Conservation (phyloP, 2,888 invertebrate genomes). For the Lapara coniferarum region DNA sequence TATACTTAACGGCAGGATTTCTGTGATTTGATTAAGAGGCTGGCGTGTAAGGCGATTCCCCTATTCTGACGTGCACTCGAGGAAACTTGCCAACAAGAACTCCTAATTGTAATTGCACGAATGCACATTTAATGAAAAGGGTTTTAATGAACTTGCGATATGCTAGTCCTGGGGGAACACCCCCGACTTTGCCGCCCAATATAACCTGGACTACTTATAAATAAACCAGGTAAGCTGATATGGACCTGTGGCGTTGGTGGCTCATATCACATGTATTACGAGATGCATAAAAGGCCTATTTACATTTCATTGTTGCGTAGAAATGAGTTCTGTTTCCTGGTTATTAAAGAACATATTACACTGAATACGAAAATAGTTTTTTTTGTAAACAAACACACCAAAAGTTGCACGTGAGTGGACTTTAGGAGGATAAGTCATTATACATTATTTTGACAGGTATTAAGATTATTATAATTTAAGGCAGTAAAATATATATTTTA, state of each 20-base stretch:
- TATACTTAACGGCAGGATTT: conserved; percentile 7
- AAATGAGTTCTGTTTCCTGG: conserved; percentile 29
- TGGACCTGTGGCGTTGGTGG: conserved; percentile 40
- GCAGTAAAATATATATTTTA: too few species aligned
- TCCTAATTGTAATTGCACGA: conserved; percentile 65
- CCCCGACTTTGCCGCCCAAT: conserved; percentile 42
- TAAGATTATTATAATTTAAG: too few species aligned
- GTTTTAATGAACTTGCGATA: conserved; percentile 68
- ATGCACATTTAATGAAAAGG: conserved; percentile 64
- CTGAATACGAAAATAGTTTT: background rate
- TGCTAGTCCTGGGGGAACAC: conserved; percentile 47
- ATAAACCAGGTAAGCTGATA: conserved; percentile 28
- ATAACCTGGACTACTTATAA: conserved; percentile 36
- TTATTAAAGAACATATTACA: conserved; percentile 11
- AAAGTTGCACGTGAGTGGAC: background rate
- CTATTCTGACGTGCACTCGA: conserved; percentile 11
- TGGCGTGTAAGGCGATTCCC: conserved; percentile 13
- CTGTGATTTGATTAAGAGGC: conserved; percentile 21
- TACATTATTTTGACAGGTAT: background rate
- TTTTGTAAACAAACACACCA: conserved; percentile 26
- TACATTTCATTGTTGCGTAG: conserved; percentile 4
- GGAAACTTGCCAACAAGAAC: conserved; percentile 45
- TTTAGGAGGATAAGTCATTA: background rate
- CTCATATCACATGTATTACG: conserved; percentile 37
- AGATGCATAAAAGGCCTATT: conserved; percentile 21